A percentile compares a stretch with the other conserved stretches of the same genome.
Conservation (phyloP, 2,888 invertebrate genomes). For the Spialia ferax region DNA sequence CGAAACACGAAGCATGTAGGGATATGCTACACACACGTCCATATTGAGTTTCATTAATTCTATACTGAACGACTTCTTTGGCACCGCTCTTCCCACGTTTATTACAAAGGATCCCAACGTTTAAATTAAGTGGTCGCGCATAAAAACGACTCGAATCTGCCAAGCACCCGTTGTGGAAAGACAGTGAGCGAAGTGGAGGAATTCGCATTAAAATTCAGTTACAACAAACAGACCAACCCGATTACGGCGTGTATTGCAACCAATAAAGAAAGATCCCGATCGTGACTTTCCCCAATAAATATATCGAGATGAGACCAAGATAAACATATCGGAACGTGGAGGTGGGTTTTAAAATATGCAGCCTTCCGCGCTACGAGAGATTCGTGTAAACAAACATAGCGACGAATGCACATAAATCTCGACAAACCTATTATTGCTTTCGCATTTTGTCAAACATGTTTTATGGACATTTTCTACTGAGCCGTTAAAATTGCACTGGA, state of each 20-base stretch:
- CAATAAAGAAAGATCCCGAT: constrained; percentile 72
- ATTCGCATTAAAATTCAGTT: constrained; percentile 58
- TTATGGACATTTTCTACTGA: constrained; percentile 39
- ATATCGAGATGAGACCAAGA: constrained; percentile 81
- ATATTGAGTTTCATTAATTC: constrained; percentile 65
- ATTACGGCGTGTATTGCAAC: constrained; percentile 65
- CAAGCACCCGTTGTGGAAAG: background rate
- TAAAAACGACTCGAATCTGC: background rate
- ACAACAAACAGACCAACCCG: constrained; percentile 62
- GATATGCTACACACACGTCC: constrained; percentile 47
- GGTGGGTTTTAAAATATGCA: constrained; percentile 80
- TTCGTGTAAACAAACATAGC: constrained; percentile 76
- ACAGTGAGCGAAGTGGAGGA: constrained; percentile 26
- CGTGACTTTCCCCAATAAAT: constrained; percentile 78
- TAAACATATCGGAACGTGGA: constrained; percentile 74
- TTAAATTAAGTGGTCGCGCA: constrained; percentile 13
- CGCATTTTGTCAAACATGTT: constrained; percentile 58
- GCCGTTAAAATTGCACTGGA: constrained; percentile 37
- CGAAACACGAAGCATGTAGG: constrained; percentile 57
- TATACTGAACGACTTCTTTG: constrained; percentile 62
- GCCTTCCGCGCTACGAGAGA: constrained; percentile 72
- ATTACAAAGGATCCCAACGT: constrained; percentile 24
- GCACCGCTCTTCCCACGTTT: constrained; percentile 41
- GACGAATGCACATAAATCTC: constrained; percentile 68
- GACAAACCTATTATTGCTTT: constrained; percentile 59